Base-by-base conservation (phyloP, 2,888 invertebrate species). In the Leucozona laternaria region DNA sequence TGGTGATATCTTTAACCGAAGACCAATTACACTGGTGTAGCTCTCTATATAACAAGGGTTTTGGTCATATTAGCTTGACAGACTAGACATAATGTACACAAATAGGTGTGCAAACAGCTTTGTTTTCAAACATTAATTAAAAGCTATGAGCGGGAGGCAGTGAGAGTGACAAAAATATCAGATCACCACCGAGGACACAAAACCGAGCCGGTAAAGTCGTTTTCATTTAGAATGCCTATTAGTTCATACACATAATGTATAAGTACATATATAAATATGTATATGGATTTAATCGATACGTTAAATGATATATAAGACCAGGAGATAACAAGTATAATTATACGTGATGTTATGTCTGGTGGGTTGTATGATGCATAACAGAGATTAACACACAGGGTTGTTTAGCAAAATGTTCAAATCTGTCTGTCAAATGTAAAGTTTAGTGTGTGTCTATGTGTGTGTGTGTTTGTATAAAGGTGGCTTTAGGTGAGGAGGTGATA, bases 261-360 rank as follows among this genome's bases (percentile, higher is more conserved):
- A 25, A 3, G 20, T 45, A n/a, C 43, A 2, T 48, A 10, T 45
- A 22, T 20, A 2, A 20, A 10, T 45, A 22, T 20, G 13, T 50
- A 4, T 22, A 60, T 22, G 60, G 37, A 20, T 58, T 58, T 17
- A 60, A 60, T 60, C 60, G 15, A 60, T 60, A 60, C 11, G 40
- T 40, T 60, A 34, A 60, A 60, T 22, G 60, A 40, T 60, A 37
- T 57, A 58, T 40, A 37, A 60, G 15, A 15, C 40, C 40, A 40
- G 3, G 37, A 60, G 60, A 60, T 60, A 60, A 60, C 60, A 60
- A 60, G 60, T 60, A n/a, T n/a, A 60, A 60, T 60, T 60, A 60
- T 22, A 60, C 22, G 22, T 22, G 40, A 37, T 60, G 22, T 60
- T 60, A 40, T 37, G 60, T 60, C 22, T 20, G 60, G 40, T 60